phyloP scores from a whole-genome alignment of 2,797 vertebrate genomes.

The Lerista edwardsae region DNA sequence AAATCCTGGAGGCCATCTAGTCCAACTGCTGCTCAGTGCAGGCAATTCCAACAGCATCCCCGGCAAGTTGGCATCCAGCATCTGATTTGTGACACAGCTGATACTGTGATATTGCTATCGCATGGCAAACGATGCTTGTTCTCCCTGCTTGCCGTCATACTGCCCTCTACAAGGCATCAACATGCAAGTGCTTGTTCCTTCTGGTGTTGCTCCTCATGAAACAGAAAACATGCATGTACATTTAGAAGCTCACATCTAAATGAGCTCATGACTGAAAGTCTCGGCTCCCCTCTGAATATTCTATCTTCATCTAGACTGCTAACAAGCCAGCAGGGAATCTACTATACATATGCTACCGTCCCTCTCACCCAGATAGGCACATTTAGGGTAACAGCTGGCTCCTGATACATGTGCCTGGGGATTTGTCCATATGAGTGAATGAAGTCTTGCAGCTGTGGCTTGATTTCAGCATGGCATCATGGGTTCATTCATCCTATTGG shows the following conservation, averaged over 20 bases:
- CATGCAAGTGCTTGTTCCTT: not conserved
- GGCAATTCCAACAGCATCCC: no score
- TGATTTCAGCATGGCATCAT: not conserved
- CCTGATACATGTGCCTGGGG: not conserved
- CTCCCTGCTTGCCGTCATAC: not conserved
- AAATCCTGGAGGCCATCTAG: no score
- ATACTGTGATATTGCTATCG: not conserved
- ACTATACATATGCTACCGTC: not conserved
- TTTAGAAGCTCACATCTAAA: not conserved
- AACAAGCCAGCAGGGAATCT: not conserved
- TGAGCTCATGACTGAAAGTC: no score
- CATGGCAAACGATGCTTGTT: not conserved
- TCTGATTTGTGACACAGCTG: no score
- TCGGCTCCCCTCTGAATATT: not conserved
- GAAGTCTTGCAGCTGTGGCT: not conserved
- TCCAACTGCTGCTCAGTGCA: no score
- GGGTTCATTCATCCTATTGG: no score
- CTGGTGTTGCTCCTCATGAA: not conserved
- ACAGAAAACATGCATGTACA: not conserved
- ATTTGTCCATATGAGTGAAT: conserved; percentile 2
- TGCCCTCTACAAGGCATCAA: not conserved
- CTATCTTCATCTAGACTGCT: not conserved
- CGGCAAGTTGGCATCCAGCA: no score
- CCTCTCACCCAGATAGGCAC: not conserved
- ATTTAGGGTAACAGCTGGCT: not conserved